phyloP scores from a whole-genome alignment of 2,113 vertebrate genomes.

The Egretta garzetta region DNA sequence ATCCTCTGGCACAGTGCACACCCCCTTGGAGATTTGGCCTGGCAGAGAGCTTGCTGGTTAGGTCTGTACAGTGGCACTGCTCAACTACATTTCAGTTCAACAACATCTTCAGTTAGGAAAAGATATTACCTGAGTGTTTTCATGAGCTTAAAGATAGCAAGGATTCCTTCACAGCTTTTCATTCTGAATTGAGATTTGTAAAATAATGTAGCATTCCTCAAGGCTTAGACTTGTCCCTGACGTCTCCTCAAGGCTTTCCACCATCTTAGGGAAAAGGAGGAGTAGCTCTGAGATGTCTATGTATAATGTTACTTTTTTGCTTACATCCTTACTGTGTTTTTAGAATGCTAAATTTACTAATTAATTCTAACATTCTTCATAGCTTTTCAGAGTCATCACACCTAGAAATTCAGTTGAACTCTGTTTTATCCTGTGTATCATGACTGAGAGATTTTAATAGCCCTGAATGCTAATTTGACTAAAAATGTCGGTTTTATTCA shows the following conservation, averaged over 20 bases:
- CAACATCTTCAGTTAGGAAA: background rate
- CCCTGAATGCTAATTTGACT: background rate
- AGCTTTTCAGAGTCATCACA: background rate
- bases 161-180: background rate
- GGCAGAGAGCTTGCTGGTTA: background rate
- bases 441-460: background rate
- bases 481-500: background rate
- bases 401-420: background rate
- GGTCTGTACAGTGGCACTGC: background rate
- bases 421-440: background rate
- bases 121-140: background rate
- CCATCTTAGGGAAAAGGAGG: background rate
- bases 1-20: background rate
- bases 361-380: background rate
- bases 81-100: background rate
- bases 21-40: background rate
- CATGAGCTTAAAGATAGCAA: background rate
- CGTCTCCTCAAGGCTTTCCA: background rate
- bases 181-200: background rate
- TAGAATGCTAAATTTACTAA: background rate
- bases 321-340: background rate
- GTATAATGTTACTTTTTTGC: background rate
- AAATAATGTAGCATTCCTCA: background rate
- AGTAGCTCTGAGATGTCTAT: background rate
- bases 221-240: background rate